phyloP scores from a whole-genome alignment of 2,113 vertebrate species.

The Corythornis vintsioides region DNA sequence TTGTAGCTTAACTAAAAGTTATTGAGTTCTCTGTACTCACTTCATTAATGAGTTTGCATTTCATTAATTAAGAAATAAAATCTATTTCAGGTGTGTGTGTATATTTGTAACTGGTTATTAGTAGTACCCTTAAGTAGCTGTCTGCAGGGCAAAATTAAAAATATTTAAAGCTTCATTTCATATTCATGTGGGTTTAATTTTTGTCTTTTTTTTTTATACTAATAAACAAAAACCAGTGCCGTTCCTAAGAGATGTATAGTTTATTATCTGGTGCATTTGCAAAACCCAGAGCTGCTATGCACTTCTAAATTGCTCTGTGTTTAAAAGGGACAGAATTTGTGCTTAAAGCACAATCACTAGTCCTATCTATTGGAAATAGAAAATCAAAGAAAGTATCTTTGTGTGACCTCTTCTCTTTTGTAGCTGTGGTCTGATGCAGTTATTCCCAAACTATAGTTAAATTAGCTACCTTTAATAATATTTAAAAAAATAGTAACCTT shows the following conservation, averaged over 20 bases:
- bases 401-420: background rate
- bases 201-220: background rate
- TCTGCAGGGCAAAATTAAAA: background rate
- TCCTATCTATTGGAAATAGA: background rate
- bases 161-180: conserved; percentile 30
- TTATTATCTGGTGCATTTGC: background rate
- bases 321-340: background rate
- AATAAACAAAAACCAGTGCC: conserved; percentile 23
- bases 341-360: background rate
- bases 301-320: background rate
- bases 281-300: background rate
- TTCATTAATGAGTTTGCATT: background rate
- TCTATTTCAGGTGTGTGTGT: background rate
- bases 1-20: conserved; percentile 5
- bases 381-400: background rate
- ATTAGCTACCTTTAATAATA: background rate
- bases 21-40: background rate
- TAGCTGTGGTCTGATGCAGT: background rate
- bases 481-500: background rate
- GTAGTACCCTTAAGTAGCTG: background rate
- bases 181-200: conserved; percentile 19
- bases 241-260: background rate
- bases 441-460: background rate
- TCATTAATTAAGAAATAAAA: background rate
- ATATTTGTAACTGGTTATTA: background rate